Conservation (phyloP, 2,888 invertebrate species). For the Clostera curtula region DNA sequence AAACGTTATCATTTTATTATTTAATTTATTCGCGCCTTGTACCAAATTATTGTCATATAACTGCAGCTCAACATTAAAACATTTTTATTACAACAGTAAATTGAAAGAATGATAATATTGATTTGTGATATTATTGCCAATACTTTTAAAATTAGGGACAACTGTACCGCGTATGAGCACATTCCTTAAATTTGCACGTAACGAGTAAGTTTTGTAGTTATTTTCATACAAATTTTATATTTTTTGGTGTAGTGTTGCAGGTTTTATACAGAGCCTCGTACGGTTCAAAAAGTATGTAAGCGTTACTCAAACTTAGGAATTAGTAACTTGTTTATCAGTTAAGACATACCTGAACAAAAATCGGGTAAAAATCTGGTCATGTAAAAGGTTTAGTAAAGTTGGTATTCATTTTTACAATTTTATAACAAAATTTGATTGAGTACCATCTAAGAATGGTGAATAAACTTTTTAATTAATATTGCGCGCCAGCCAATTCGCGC, state of each 20-base stretch:
- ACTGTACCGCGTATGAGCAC: constrained; percentile 33
- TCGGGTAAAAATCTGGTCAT: too few species aligned
- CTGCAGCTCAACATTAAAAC: constrained; percentile 15
- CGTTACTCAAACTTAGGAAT: constrained; percentile 2
- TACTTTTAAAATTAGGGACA: constrained; percentile 33
- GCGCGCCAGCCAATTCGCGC: too few species aligned
- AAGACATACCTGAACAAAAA: too few species aligned
- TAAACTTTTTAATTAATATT: too few species aligned
- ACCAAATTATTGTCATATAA: constrained; percentile 5
- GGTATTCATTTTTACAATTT: too few species aligned
- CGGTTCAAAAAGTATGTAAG: constrained; percentile 14
- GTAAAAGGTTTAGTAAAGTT: too few species aligned
- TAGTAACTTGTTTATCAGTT: too few species aligned
- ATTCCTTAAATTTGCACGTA: constrained; percentile 54
- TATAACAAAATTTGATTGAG: too few species aligned
- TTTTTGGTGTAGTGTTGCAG: constrained; percentile 46
- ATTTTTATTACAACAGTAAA: constrained; percentile 15
- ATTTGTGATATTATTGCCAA: constrained; percentile 67
- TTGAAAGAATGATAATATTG: constrained; percentile 42
- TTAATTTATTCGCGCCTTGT: too few species aligned
- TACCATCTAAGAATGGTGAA: too few species aligned
- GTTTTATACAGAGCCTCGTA: constrained; percentile 38
- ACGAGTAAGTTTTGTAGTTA: constrained; percentile 51
- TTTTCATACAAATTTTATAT: constrained; percentile 61
- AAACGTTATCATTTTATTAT: too few species aligned